Conservation (phyloP, 1,140 invertebrate genomes). For the Philopotamus ludificatus region DNA sequence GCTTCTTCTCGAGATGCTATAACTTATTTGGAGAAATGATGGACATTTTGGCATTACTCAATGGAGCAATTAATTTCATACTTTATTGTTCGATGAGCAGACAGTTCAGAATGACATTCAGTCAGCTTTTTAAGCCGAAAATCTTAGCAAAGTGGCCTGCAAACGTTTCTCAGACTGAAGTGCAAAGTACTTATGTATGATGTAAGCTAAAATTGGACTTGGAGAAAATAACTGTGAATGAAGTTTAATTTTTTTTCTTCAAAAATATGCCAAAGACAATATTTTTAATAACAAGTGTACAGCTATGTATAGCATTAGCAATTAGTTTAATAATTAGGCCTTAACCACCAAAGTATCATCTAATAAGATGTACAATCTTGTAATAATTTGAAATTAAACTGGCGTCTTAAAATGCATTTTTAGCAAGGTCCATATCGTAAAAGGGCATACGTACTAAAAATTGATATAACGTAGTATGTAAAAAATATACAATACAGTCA, state of each 20-base stretch:
- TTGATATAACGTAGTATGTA: too few relatives aligned
- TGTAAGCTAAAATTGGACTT: constrained; percentile 28
- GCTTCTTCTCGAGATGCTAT: constrained; percentile 74
- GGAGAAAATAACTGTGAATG: constrained; percentile 10
- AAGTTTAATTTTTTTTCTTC: constrained; percentile 3
- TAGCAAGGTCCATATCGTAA: too few relatives aligned
- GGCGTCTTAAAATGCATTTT: too few relatives aligned
- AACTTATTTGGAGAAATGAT: constrained; percentile 83
- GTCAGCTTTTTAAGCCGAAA: constrained; percentile 63
- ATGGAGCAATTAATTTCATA: constrained; percentile 91
- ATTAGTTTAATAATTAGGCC: too few relatives aligned
- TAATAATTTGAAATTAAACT: too few relatives aligned
- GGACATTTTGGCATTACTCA: constrained; percentile 88
- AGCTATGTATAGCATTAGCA: too few relatives aligned
- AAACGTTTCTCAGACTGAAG: constrained; percentile 34
- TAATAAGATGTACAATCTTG: too few relatives aligned
- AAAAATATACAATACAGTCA: background rate
- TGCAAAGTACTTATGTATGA: constrained; percentile 40
- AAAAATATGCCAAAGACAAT: too few relatives aligned
- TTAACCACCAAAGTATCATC: too few relatives aligned
- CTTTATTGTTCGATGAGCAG: constrained; percentile 93
- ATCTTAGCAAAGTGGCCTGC: constrained; percentile 47
- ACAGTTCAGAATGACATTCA: constrained; percentile 87
- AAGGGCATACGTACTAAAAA: too few relatives aligned
- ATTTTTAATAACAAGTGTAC: too few relatives aligned